Percentiles rank a stretch among this genome's conserved stretches.
phyloP scores from a whole-genome alignment of 1,140 invertebrate species.

The Rhagoletis pomonella region DNA sequence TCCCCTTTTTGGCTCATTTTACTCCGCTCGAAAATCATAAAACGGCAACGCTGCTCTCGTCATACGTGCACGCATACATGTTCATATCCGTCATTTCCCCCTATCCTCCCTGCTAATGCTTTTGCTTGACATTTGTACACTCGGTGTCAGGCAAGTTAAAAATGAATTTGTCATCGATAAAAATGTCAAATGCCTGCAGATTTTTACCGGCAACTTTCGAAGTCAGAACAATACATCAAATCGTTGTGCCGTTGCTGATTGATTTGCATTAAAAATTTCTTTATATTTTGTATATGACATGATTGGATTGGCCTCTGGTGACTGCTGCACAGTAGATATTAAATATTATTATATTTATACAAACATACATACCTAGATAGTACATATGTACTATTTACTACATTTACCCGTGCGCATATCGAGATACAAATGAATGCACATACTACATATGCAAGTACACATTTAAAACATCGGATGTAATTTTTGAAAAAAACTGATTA shows the following conservation, averaged over 20 bases:
- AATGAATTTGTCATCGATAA: constrained; percentile 73
- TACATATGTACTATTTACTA: too few species aligned
- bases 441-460: too few species aligned
- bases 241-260: constrained; percentile 63
- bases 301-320: constrained; percentile 52
- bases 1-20: too few species aligned
- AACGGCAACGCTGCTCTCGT: too few species aligned
- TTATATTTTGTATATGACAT: constrained; percentile 55
- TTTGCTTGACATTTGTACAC: constrained; percentile 1
- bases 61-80: background rate
- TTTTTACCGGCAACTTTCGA: constrained; percentile 22
- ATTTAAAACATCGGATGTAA: too few species aligned
- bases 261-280: constrained; percentile 69
- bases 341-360: background rate
- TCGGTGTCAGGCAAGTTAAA: constrained; percentile 64
- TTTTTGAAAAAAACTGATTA: too few species aligned
- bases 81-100: background rate
- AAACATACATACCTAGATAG: too few species aligned
- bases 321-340: background rate
- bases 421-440: too few species aligned
- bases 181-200: constrained; percentile 55
- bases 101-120: background rate
- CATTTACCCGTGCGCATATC: too few species aligned
- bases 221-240: constrained; percentile 70
- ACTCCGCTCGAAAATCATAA: too few species aligned